Base-by-base conservation (phyloP, 2,113 vertebrate genomes). In the Rhombomys opimus region DNA sequence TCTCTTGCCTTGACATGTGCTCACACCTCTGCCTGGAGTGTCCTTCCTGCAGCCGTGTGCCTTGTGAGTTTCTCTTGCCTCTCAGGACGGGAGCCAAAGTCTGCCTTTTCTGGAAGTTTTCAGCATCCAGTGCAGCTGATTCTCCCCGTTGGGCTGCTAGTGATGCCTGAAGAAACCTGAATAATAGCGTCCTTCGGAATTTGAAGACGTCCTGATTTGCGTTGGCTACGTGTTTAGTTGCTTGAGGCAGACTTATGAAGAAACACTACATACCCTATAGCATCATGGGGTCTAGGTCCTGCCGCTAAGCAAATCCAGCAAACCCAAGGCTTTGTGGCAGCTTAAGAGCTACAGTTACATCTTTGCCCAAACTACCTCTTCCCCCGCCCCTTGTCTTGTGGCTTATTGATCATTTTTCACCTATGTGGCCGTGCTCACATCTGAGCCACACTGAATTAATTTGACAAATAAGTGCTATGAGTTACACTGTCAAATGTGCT, bases 361-460 rank as follows among this genome's bases (percentile, higher is more conserved):
- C 20, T 90, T 86, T 91, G 77, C 32, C 46, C 63, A 77, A 63
- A 32, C 59, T 0, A 41, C 17, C 3, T 3, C 38, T 35, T 59
- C 25, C 20, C 0, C 5, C 2, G 11, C 0, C 5, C 22, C 54
- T 54, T 5, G 38, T 15, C 25, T 63, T 84, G 17, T 7, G 82
- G 57, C 23, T 22, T 75, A 54, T 70, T 94, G 70, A 13, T 85
- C 90, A 75, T 90, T 96, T 95, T 89, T 85, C 32, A 87, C 80
- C 78, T 38, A 57, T 80, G 5, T 89, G 80, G 32, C 75, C 65
- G 18, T 2, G 41, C 41, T 87, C 52, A 85, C 46, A 93, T 81
- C 70, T 90, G 59, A 94, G 25, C 35, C 46, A 86, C 85, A 86
- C 22, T 88, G 77, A 90, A 81, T 90, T 95, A 46, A 94, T 72